These are phyloP conservation scores for Entomyzon cyanotis DNA, from an alignment of 2,113 vertebrate species.

Conservation along the genomic window DNA sequence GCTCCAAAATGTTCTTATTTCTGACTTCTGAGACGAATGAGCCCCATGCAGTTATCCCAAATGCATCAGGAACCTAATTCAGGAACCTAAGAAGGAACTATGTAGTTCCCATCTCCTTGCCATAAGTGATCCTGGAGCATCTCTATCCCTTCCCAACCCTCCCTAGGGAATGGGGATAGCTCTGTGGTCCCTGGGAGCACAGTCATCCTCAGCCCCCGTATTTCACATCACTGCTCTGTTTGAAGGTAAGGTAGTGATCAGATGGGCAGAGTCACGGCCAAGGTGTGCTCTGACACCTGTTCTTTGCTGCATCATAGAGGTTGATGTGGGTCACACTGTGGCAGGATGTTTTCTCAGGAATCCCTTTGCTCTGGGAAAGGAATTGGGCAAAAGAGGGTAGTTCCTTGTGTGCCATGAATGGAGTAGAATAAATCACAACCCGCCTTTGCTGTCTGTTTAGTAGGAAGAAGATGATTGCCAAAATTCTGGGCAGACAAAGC, in stretches of 20 bases:
- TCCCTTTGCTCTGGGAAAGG: background rate
- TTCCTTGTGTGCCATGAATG: background rate
- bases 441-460: background rate
- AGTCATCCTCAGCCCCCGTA: background rate
- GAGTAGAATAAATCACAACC: background rate
- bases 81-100: too few relatives aligned
- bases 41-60: background rate
- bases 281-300: background rate
- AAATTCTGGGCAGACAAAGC: background rate
- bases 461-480: background rate
- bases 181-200: conserved; percentile 1
- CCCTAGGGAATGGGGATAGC: background rate
- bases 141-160: background rate
- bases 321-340: accelerated
- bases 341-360: background rate
- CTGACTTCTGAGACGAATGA: background rate
- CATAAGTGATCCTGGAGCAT: background rate
- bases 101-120: background rate
- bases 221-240: conserved; percentile 19
- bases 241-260: background rate
- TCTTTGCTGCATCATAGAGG: background rate
- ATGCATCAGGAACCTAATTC: background rate
- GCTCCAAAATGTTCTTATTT: background rate
- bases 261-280: background rate
- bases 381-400: background rate